phyloP scores from a whole-genome alignment of 64 coral and sea anemone genomes.

The Astreopora myriophthalma region DNA sequence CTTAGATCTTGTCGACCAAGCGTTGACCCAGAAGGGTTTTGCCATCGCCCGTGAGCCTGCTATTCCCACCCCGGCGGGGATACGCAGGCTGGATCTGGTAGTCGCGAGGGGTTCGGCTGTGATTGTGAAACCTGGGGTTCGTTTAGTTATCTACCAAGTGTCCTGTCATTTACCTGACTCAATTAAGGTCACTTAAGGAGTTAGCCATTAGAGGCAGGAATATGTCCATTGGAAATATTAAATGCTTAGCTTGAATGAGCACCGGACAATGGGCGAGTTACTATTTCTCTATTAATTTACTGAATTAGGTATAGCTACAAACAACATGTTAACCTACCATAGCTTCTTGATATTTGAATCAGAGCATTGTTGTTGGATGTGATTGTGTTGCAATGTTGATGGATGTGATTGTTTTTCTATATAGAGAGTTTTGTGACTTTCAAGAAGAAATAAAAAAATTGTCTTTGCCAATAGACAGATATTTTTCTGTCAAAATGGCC shows the following conservation, averaged over 20 bases:
- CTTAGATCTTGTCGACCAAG: too few relatives aligned
- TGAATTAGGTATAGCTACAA: too few relatives aligned
- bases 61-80: too few relatives aligned
- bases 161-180: neutral
- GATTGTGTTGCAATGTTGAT: too few relatives aligned
- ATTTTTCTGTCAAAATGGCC: slow-evolving; percentile 41
- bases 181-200: neutral
- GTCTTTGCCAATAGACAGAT: slow-evolving; percentile 43
- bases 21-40: too few relatives aligned
- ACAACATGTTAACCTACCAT: neutral
- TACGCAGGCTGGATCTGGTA: too few relatives aligned
- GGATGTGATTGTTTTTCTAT: slow-evolving; percentile 4
- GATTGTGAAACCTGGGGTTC: too few relatives aligned
- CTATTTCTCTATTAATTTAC: too few relatives aligned
- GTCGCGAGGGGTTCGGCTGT: too few relatives aligned
- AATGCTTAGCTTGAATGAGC: slow-evolving; percentile 15
- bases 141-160: slow-evolving; percentile 19
- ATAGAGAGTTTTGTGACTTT: slow-evolving; percentile 60
- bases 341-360: neutral
- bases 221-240: slow-evolving; percentile 27
- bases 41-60: too few relatives aligned
- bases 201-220: neutral
- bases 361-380: slow-evolving; percentile 50
- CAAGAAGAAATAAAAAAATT: slow-evolving; percentile 37
- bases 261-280: neutral